Evolutionary conservation across 2,797 vertebrate genomes (phyloP).

Genomic region (Simalia tracyae): DNA sequence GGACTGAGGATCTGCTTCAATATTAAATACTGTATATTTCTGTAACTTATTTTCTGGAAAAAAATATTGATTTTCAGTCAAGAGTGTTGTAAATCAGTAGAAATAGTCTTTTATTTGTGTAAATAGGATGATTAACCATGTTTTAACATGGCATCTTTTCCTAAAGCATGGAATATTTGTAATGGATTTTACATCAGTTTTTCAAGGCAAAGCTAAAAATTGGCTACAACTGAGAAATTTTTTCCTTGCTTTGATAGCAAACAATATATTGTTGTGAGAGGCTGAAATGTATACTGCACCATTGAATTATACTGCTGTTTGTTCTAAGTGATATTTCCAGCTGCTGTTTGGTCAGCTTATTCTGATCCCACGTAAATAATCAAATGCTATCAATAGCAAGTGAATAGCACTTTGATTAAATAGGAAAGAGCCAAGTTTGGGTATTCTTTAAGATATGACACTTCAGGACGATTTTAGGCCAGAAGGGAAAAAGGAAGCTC

Average conservation of each 20-base stretch:
- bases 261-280: neutral
- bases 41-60: neutral
- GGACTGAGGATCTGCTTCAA: neutral
- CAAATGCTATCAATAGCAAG: neutral
- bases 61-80: neutral
- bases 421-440: too few species aligned
- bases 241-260: neutral
- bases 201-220: neutral
- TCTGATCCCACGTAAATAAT: neutral
- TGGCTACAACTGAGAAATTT: neutral
- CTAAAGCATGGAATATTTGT: neutral
- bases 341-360: neutral
- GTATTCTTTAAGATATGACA: too few species aligned
- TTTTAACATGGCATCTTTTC: neutral
- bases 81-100: neutral
- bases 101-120: neutral
- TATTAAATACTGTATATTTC: neutral
- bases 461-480: too few species aligned
- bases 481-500: too few species aligned
- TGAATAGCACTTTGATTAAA: neutral
- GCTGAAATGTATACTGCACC: neutral
- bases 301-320: neutral
- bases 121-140: neutral
- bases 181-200: neutral
- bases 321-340: neutral